Evolutionary conservation across 2,113 vertebrate genomes (phyloP).

Genomic region (Microcebus tavaratra): DNA sequence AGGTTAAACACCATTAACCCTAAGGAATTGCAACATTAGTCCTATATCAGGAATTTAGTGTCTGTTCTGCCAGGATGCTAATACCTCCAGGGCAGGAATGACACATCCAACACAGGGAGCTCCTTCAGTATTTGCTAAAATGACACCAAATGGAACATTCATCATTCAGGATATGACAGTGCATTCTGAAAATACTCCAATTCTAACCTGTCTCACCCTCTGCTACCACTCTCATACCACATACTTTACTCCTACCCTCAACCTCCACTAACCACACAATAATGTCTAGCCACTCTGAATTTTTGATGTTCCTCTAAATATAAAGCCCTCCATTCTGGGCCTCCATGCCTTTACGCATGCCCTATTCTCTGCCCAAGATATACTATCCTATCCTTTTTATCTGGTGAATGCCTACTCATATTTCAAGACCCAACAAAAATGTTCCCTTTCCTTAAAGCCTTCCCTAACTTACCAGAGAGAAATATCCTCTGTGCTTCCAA

Average conservation of each 20-base stretch:
- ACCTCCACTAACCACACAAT: neutral
- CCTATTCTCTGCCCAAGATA: neutral
- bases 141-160: neutral
- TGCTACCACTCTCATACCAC: neutral
- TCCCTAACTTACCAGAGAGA: constrained; percentile 3
- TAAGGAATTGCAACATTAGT: neutral
- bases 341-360: neutral
- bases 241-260: neutral
- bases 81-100: neutral
- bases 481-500: neutral
- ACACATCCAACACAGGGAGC: neutral
- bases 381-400: neutral
- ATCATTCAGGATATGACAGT: constrained; percentile 32
- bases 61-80: neutral
- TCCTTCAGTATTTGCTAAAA: constrained; percentile 43
- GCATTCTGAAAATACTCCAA: constrained; percentile 29
- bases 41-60: neutral
- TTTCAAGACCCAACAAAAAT: constrained; percentile 33
- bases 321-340: neutral
- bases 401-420: neutral
- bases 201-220: neutral
- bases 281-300: neutral
- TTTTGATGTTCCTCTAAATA: neutral
- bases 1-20: constrained; percentile 8
- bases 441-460: neutral